phyloP scores from a whole-genome alignment of 2,113 vertebrate species.

The Girardinichthys multiradiatus region DNA sequence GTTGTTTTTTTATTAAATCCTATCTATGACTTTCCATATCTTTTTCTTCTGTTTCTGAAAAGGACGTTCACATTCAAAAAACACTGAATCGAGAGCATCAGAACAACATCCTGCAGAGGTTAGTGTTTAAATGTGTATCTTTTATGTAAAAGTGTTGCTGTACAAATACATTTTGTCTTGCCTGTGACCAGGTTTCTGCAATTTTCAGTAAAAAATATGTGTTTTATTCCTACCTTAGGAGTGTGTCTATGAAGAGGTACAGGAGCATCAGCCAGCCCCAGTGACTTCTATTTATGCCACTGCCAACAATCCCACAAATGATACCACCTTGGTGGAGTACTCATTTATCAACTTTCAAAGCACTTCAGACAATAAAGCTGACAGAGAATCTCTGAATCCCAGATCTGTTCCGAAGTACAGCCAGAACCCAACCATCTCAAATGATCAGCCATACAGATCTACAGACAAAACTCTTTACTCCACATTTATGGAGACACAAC shows the following conservation, averaged over 20 bases:
- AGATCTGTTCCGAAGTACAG: neutral
- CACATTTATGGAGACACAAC: neutral
- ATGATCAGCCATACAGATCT: fast-evolving
- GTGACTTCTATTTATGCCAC: neutral
- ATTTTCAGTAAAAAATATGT: neutral
- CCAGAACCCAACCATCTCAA: neutral
- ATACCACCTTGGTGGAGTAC: neutral
- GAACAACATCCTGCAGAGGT: conserved; percentile 17
- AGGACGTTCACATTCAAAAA: neutral
- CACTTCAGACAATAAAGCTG: neutral
- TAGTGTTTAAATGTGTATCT: neutral
- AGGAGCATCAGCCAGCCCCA: neutral
- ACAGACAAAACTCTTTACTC: conserved; percentile 8
- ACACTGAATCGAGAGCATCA: neutral
- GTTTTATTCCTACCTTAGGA: conserved; percentile 14
- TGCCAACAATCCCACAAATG: neutral
- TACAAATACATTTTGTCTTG: too few species aligned
- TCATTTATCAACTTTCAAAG: conserved; percentile 11
- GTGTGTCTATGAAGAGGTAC: conserved; percentile 38
- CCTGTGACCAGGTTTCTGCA: neutral
- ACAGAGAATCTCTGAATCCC: neutral
- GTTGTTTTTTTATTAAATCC: neutral
- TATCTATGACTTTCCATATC: neutral
- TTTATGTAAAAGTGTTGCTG: too few species aligned
- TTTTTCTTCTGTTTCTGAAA: neutral